Evolutionary conservation across 2,113 vertebrate species (phyloP).

Genomic region (Geococcyx californianus): DNA sequence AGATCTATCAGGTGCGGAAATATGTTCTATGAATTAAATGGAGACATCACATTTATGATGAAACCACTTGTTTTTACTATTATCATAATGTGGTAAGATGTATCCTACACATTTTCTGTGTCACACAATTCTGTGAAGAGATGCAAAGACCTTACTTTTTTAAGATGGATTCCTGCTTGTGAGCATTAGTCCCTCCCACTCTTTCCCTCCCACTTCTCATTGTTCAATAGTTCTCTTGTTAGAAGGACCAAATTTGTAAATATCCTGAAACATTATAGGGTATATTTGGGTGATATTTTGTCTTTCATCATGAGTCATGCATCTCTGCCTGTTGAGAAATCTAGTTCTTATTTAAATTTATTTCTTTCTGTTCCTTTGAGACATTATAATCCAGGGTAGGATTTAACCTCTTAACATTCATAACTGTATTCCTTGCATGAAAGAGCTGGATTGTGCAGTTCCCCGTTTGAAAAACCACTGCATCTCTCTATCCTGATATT

Average conservation of each 20-base stretch:
- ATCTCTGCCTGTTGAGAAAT: not conserved
- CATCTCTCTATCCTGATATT: not conserved
- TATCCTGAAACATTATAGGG: not conserved
- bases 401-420: not conserved
- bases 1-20: not conserved
- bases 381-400: not conserved
- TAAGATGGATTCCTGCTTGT: not conserved
- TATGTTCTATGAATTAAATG: not conserved
- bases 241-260: not conserved
- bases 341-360: not conserved
- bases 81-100: not conserved
- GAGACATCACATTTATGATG: fast-evolving
- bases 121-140: not conserved
- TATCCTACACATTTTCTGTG: not conserved
- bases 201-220: not conserved
- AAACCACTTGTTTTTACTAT: not conserved
- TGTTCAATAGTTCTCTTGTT: not conserved
- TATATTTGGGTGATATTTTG: not conserved
- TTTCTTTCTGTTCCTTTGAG: not conserved
- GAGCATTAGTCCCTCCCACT: not conserved
- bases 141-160: not conserved
- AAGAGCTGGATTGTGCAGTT: not conserved
- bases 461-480: not conserved
- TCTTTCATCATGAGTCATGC: not conserved
- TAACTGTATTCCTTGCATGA: not conserved